These are phyloP conservation scores for Tubulanus polymorphus DNA, from an alignment of 2,888 invertebrate species.

Conservation along the genomic window DNA sequence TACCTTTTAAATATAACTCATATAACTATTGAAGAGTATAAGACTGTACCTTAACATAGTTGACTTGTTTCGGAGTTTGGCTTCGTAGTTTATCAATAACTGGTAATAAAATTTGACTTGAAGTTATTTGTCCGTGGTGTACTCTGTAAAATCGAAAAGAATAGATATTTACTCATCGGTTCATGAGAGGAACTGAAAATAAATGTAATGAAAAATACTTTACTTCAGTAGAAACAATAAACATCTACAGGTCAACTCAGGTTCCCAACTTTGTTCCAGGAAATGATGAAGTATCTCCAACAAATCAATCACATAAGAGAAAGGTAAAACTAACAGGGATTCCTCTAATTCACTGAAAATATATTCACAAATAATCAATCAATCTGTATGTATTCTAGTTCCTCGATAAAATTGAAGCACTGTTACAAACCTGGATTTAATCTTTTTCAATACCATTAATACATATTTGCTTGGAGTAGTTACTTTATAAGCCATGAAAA, in stretches of 20 bases:
- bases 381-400: background rate
- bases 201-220: constrained; percentile 1
- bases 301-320: constrained; percentile 74
- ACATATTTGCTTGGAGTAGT: constrained; percentile 74
- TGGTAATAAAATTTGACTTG: constrained; percentile 66
- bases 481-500: constrained; percentile 75
- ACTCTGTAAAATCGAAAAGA: constrained; percentile 32
- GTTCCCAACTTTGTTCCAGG: constrained; percentile 64
- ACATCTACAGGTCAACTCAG: constrained; percentile 74
- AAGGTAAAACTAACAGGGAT: constrained; percentile 78
- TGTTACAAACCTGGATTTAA: constrained; percentile 70
- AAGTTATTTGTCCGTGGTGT: constrained; percentile 65
- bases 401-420: background rate
- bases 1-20: background rate
- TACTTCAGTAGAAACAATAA: constrained; percentile 63
- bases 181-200: background rate
- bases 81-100: constrained; percentile 65
- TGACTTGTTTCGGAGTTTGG: constrained; percentile 60
- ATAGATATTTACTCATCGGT: background rate
- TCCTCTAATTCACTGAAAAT: constrained; percentile 82
- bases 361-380: constrained; percentile 8
- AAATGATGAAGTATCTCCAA: constrained; percentile 69
- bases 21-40: constrained; percentile 8
- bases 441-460: constrained; percentile 70
- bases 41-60: constrained; percentile 62